Conservation (phyloP, 2,113 vertebrate genomes). For the Pseudorasbora parva region DNA sequence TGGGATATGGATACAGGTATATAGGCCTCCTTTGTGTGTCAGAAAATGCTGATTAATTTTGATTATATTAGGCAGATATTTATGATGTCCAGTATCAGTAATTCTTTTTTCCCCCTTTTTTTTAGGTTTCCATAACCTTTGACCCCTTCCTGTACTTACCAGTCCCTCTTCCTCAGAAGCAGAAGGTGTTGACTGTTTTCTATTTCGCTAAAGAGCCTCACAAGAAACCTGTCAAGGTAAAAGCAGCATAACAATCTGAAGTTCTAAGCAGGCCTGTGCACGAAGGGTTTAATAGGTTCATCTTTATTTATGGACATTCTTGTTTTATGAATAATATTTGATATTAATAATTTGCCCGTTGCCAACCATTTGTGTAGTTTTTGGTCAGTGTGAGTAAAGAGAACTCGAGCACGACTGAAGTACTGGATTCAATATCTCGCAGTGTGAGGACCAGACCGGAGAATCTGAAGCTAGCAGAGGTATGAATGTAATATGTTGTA, state of each 20-base stretch:
- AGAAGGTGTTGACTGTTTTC: constrained; percentile 94
- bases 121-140: constrained; percentile 97
- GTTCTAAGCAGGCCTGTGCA: background rate
- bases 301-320: background rate
- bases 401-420: constrained; percentile 90
- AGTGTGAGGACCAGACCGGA: constrained; percentile 88
- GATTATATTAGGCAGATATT: background rate
- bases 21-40: too few species aligned
- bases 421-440: constrained; percentile 90
- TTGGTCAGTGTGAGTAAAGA: constrained; percentile 97
- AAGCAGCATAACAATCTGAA: background rate
- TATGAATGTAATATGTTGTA: constrained; percentile 57
- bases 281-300: background rate
- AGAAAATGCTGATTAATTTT: background rate
- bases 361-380: constrained; percentile 75
- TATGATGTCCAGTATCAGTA: background rate
- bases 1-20: too few species aligned
- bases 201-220: constrained; percentile 96
- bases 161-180: constrained; percentile 95
- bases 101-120: background rate
- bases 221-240: constrained; percentile 95
- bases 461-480: constrained; percentile 92
- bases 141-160: constrained; percentile 97
- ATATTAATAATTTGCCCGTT: background rate
- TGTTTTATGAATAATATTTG: background rate